Base-by-base conservation (phyloP, 2,797 vertebrate species). In the Falco naumanni region DNA sequence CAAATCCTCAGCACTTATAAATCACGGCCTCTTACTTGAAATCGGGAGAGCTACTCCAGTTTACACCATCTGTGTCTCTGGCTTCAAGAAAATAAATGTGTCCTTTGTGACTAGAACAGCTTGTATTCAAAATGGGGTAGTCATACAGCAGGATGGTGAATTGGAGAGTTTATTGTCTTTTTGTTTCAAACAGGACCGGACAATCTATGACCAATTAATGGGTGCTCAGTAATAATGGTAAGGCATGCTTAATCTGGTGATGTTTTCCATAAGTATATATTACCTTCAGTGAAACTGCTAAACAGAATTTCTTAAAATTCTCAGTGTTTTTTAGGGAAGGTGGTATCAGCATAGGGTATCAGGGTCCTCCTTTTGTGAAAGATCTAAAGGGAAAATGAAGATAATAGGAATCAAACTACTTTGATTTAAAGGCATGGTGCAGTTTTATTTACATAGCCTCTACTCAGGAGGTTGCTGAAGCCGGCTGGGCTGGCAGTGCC, bases 21-120 rank as follows among this genome's bases (percentile, higher is more conserved):
- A 95, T 93, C 86, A 96, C 16, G 0, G 0, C 63, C 75, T 33
- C 77, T 87, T 84, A 54, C 61, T 83, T 91, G 88, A 93, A 94
- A 85, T 34, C 1, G 0, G 77, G 66, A 91, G 78, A 89, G 65
- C 65, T 92, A 83, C 86, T 90, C 69, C 72, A 63, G 31, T 93
- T 95, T 95, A 93, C 71, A 94, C 89, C 91, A 93, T 90, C 95
- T 93, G 81, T 93, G 84, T 81, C 74, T 86, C 68, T 84, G 66
- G 41, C 87, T 68, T 87, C 53, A 64, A 93, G 88, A 90, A 91
- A 90, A 92, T 64, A 87, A 88, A 95, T 93, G 61, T 81, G 47
- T 93, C 94, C 85, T 93, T 75, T 94, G 64, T 96, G 90, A 80
- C 59, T 95, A 76, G 74, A 95, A 90, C 95, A 95, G 90, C 78